phyloP scores from a whole-genome alignment of 2,888 invertebrate species.

The Xylota segnis region DNA sequence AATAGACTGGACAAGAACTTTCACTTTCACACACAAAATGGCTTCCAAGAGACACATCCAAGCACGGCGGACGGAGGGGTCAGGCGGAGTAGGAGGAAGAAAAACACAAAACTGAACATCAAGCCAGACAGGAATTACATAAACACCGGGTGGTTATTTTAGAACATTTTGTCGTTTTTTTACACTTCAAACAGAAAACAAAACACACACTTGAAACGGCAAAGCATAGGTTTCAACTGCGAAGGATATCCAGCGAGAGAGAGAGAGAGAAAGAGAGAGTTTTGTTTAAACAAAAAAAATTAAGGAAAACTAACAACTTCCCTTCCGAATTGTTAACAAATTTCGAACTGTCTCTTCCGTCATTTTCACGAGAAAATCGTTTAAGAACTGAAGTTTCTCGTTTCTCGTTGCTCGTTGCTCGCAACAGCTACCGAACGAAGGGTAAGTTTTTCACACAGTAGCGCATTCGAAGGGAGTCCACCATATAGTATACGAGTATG shows the following conservation, averaged over 20 bases:
- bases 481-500: too few relatives aligned
- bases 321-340: constrained; percentile 56
- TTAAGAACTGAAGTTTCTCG: constrained; percentile 70
- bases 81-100: constrained; percentile 1
- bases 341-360: constrained; percentile 69
- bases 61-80: background rate
- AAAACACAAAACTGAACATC: constrained; percentile 1
- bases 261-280: background rate
- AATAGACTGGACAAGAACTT: constrained; percentile 38
- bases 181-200: background rate
- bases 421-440: constrained; percentile 68
- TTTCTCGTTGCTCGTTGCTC: constrained; percentile 41
- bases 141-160: constrained; percentile 65
- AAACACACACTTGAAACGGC: background rate
- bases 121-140: constrained; percentile 75
- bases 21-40: constrained; percentile 73
- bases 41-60: constrained; percentile 38
- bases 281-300: constrained; percentile 36
- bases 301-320: background rate
- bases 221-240: background rate
- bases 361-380: constrained; percentile 75
- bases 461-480: constrained; percentile 37
- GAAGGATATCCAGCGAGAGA: background rate
- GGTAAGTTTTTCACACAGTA: constrained; percentile 65
- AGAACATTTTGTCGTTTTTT: background rate